phyloP scores from a whole-genome alignment of 2,113 vertebrate genomes.

The Lasiurus cinereus region DNA sequence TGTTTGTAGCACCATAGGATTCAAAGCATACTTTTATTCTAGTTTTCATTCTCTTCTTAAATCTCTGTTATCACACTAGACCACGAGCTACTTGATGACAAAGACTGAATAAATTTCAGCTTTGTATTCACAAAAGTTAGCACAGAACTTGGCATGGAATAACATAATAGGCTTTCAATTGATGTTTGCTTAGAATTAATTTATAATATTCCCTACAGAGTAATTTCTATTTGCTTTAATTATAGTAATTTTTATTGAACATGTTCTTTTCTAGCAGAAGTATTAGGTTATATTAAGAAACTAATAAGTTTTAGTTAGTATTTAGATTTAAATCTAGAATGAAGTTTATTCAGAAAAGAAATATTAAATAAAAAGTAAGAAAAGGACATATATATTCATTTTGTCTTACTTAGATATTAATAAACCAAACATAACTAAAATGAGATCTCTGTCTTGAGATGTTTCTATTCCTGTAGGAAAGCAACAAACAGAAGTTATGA shows the following conservation, averaged over 20 bases:
- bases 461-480: not conserved
- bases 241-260: not conserved
- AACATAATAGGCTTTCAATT: not conserved
- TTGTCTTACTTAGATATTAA: not conserved
- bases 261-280: constrained; percentile 36
- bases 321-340: constrained; percentile 10
- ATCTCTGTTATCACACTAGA: not conserved
- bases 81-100: constrained; percentile 5
- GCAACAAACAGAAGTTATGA: not conserved
- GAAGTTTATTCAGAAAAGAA: constrained; percentile 31
- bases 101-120: not conserved
- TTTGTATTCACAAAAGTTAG: not conserved
- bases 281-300: not conserved
- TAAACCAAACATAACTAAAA: not conserved
- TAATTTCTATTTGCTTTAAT: not conserved
- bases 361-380: not conserved
- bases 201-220: not conserved
- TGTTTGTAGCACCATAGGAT: not conserved
- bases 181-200: constrained; percentile 4
- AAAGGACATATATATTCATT: not conserved
- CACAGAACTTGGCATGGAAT: not conserved
- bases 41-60: not conserved
- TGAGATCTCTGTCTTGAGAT: not conserved
- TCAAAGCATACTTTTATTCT: not conserved
- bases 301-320: not conserved